phyloP scores from a whole-genome alignment of 2,797 vertebrate species.

The Tapirus indicus region DNA sequence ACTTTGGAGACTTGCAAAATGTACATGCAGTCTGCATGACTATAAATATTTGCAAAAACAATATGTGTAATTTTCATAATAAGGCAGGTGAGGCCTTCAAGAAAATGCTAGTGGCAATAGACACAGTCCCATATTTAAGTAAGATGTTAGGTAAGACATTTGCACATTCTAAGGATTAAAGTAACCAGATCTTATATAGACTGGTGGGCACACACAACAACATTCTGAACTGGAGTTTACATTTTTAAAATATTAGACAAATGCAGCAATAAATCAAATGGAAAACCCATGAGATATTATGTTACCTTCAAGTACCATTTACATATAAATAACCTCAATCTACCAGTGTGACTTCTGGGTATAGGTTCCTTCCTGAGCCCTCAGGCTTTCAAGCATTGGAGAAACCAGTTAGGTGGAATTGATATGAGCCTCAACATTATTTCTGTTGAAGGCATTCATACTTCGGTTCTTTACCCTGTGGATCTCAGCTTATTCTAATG shows the following conservation, averaged over 20 bases:
- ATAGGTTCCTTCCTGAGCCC: background rate
- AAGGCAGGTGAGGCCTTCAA: background rate
- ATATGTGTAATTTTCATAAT: background rate
- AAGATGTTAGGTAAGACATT: background rate
- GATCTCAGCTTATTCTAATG: background rate
- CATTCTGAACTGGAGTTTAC: constrained; percentile 34
- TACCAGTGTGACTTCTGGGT: background rate
- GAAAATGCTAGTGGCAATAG: background rate
- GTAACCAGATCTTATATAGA: background rate
- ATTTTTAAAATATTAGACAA: constrained; percentile 43
- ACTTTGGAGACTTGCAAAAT: background rate
- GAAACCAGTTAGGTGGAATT: background rate
- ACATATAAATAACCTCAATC: background rate
- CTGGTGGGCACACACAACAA: background rate
- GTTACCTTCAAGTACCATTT: constrained; percentile 1
- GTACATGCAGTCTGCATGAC: background rate
- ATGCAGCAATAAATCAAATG: constrained; percentile 23
- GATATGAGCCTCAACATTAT: background rate
- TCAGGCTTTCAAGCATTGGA: background rate
- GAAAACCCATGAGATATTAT: background rate
- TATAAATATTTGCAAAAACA: constrained; percentile 4
- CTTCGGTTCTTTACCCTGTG: background rate
- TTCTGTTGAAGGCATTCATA: background rate
- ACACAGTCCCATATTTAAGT: background rate
- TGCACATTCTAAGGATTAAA: background rate